A percentile compares a stretch with the other conserved stretches of the same genome.
phyloP scores from a whole-genome alignment of 2,888 invertebrate species.

The Pristionchus exspectatus region DNA sequence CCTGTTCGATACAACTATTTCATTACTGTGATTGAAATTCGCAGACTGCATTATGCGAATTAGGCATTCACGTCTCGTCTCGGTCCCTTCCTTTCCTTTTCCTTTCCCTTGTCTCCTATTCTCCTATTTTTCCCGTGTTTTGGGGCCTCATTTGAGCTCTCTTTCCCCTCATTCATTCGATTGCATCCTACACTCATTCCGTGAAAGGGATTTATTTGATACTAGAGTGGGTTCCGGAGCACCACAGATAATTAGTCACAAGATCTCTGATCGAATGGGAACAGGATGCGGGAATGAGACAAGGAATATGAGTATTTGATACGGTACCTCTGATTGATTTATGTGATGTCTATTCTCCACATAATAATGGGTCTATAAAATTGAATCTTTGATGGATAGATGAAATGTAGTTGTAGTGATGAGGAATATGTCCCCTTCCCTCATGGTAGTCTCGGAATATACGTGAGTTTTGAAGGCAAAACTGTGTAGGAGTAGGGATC shows the following conservation, averaged over 20 bases:
- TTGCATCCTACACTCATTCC: not conserved
- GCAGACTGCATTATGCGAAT: not conserved
- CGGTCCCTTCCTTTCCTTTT: not conserved
- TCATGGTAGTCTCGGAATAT: no score
- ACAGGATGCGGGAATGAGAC: not conserved
- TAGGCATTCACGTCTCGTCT: not conserved
- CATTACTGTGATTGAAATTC: not conserved
- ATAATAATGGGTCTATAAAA: no score
- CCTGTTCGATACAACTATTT: not conserved
- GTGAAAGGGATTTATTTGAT: not conserved
- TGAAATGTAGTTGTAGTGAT: no score
- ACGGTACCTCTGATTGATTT: no score
- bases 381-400: not conserved
- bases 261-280: not conserved
- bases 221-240: not conserved
- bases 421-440: no score
- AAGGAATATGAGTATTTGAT: not conserved
- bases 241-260: not conserved
- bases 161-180: not conserved
- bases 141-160: not conserved
- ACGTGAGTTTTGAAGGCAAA: not conserved
- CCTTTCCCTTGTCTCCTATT: not conserved
- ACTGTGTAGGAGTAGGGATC: not conserved
- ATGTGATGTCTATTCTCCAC: no score
- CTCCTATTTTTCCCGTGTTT: slow-evolving; percentile 2